Base-by-base conservation (phyloP, 2,797 vertebrate genomes). In the Periophthalmus magnuspinnatus region DNA sequence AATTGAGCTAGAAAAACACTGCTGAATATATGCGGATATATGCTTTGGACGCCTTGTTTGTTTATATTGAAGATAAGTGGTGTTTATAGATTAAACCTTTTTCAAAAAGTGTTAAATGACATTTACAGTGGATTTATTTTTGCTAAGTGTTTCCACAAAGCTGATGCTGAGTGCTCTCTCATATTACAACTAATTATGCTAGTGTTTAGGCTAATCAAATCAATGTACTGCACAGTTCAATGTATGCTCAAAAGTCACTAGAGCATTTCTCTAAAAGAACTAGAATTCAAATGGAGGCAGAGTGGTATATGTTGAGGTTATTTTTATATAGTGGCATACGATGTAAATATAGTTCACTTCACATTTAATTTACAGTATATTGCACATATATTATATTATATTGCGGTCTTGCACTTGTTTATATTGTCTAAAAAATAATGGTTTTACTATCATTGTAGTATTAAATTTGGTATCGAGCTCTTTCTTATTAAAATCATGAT, bases 131-230 rank as follows among this genome's bases (percentile, higher is more conserved):
- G 13, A 62, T n/a, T 41, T 10, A 38, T 62, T 38, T 41, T 38
- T 38, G 32, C 34, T 7, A 19, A 57, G 22, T 28, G 55, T 57
- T 62, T 45, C 10, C 60, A 41, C 7, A 16, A 34, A 13, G 10
- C 38, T 38, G 38, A 38, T 10, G n/a, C 59, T 62, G 38, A 63
- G 36, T 63, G n/a, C 61, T 19, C 36, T 24, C 61, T 63, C 61
- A 6, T 8, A 63, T 63, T 63, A 63, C 34, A 22, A 22, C 61
- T 63, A 14, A 45, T 14, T 36, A 63, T n/a, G 11, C 24, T 14
- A 10, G 36, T 16, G 38, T 63, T 63, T 63, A 63, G 21, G 21
- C n/a, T 34, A 59, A 33, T 59, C 32, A 33, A 59, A 59, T 59
- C 32, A 41, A 11, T 13, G 38, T 58, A 59, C 14, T 16, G 8